phyloP scores from a whole-genome alignment of 2,113 vertebrate species.

The zebrafish (Danio rerio) region DNA sequence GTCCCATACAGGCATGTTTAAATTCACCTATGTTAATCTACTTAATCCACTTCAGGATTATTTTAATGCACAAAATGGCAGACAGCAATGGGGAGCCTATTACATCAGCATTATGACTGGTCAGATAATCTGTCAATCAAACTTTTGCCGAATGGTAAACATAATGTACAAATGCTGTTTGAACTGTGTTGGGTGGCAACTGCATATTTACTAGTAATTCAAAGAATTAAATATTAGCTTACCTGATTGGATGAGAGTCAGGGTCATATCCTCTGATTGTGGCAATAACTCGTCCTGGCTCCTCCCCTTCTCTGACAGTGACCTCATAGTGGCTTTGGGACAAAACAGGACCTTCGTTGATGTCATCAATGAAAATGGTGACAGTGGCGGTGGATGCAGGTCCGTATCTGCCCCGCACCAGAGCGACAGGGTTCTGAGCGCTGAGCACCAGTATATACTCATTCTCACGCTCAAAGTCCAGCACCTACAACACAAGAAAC shows the following conservation, averaged over 20 bases:
- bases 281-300: slow-evolving; percentile 77
- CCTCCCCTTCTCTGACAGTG: slow-evolving; percentile 76
- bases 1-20: too few relatives aligned
- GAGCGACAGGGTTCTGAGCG: slow-evolving; percentile 75
- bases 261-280: slow-evolving; percentile 79
- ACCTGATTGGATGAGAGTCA: slow-evolving; percentile 80
- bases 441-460: slow-evolving; percentile 79
- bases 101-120: too few relatives aligned
- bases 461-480: slow-evolving; percentile 81
- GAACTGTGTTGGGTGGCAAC: too few relatives aligned
- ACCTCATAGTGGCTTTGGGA: slow-evolving; percentile 79
- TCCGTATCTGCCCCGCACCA: slow-evolving; percentile 77
- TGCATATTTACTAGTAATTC: neutral
- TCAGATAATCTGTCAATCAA: too few relatives aligned
- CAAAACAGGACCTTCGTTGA: slow-evolving; percentile 79
- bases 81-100: too few relatives aligned
- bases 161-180: neutral
- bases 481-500: slow-evolving; percentile 62
- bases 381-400: slow-evolving; percentile 79
- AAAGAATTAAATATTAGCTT: neutral
- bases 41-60: too few relatives aligned
- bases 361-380: slow-evolving; percentile 75
- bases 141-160: too few relatives aligned
- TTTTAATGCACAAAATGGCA: too few relatives aligned
- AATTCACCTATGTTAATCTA: too few relatives aligned